Percentiles rank a stretch among this genome's conserved stretches.
phyloP scores from a whole-genome alignment of 2,113 vertebrate species.

The Hepsetus odoe region DNA sequence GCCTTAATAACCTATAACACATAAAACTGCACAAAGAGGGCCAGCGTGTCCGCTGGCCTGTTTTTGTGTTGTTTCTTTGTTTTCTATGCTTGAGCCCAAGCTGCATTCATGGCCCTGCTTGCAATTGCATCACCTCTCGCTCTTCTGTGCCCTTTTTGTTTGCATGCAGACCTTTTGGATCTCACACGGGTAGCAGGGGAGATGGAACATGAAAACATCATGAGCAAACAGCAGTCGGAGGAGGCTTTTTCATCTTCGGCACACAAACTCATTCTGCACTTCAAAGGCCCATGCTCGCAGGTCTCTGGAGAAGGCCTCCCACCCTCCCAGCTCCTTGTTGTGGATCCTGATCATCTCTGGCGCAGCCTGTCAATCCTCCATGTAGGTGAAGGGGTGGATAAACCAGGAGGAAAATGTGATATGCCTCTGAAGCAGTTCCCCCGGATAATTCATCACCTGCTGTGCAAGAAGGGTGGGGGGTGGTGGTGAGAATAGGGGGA shows the following conservation, averaged over 20 bases:
- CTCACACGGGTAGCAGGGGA: slow-evolving; percentile 21
- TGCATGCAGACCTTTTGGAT: slow-evolving; percentile 21
- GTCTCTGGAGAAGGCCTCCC: slow-evolving; percentile 33
- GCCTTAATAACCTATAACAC: not conserved
- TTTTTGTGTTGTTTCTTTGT: not conserved
- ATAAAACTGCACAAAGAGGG: not conserved
- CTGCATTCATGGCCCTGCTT: not conserved
- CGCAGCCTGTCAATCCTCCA: slow-evolving; percentile 24
- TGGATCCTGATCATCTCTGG: slow-evolving; percentile 1
- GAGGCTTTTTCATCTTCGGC: not conserved
- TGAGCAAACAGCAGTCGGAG: slow-evolving; percentile 18
- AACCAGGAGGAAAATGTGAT: not conserved
- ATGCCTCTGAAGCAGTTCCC: slow-evolving; percentile 10
- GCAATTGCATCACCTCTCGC: not conserved
- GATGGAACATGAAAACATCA: slow-evolving; percentile 30
- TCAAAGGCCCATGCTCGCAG: slow-evolving; percentile 13
- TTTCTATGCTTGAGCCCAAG: not conserved
- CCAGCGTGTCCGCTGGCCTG: not conserved
- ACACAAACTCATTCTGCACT: slow-evolving; percentile 33
- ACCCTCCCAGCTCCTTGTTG: not conserved
- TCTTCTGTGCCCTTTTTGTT: slow-evolving; percentile 4
- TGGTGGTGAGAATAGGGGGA: not conserved
- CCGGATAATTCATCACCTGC: slow-evolving; percentile 28
- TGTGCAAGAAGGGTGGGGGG: not conserved
- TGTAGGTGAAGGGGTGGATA: slow-evolving; percentile 18